Conservation (phyloP, 2,888 invertebrate species). For the Labia minor region DNA sequence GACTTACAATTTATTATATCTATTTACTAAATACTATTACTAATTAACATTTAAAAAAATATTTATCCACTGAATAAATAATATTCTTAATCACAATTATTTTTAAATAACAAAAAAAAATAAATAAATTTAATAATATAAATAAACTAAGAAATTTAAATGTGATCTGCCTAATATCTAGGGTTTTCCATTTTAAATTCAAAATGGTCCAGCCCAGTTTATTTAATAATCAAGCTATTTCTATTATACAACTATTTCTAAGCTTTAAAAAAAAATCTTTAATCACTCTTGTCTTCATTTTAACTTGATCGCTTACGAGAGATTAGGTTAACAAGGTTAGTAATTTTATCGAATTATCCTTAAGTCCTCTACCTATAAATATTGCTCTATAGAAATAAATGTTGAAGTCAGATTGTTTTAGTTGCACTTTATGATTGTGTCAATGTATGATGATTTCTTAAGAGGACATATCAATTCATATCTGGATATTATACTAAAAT, state of each 20-base stretch:
- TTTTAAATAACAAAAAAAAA: no score
- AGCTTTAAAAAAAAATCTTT: conserved; percentile 5
- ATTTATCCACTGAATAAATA: no score
- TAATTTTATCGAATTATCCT: not conserved
- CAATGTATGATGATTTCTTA: not conserved
- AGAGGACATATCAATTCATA: not conserved
- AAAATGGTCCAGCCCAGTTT: conserved; percentile 7
- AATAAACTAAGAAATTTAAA: no score
- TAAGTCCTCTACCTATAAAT: not conserved
- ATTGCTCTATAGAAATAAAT: not conserved
- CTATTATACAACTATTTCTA: not conserved
- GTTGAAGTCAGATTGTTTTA: not conserved
- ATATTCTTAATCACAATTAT: no score
- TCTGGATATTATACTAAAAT: not conserved
- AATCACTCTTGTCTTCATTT: not conserved
- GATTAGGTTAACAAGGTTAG: not conserved
- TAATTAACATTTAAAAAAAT: no score
- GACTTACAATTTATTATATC: no score
- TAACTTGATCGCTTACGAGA: not conserved
- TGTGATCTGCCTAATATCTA: no score
- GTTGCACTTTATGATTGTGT: not conserved
- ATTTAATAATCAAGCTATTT: not conserved
- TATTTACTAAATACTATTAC: no score
- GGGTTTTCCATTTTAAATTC: not conserved
- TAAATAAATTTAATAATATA: no score